Evolutionary conservation across 2,113 vertebrate species (phyloP).

Genomic region (Dicaeum eximium): DNA sequence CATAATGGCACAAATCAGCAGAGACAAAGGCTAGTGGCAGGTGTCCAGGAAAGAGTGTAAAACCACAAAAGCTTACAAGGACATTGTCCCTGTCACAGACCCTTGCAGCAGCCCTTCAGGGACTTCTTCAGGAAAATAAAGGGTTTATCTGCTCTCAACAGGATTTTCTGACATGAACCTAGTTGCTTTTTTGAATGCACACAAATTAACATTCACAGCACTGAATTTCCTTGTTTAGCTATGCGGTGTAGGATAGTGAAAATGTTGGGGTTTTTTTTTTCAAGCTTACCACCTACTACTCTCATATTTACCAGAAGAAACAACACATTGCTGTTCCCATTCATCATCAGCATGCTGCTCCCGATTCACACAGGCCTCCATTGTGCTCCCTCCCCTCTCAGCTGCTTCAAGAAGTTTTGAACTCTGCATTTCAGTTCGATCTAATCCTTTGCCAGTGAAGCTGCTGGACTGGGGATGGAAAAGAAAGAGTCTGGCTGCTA

Average conservation of each 20-base stretch:
- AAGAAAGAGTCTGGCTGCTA: background rate
- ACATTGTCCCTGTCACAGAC: background rate
- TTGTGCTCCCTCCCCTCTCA: background rate
- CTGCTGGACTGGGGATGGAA: background rate
- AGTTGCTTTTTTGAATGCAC: background rate
- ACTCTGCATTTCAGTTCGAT: background rate
- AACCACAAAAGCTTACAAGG: background rate
- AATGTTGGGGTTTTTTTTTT: background rate
- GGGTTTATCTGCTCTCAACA: background rate
- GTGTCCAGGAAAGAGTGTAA: background rate
- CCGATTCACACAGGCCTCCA: background rate
- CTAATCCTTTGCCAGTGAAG: background rate
- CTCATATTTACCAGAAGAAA: slow-evolving; percentile 15
- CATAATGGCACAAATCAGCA: background rate
- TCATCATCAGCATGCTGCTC: background rate
- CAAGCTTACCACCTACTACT: background rate
- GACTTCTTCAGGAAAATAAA: background rate
- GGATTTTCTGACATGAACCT: background rate
- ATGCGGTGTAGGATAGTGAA: background rate
- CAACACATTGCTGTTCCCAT: background rate
- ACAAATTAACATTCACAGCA: background rate
- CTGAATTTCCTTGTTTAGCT: background rate
- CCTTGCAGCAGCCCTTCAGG: background rate
- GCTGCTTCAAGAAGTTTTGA: background rate
- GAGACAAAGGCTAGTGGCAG: background rate